Conservation (phyloP, 2,113 vertebrate species). For the Xiphophorus couchianus region DNA sequence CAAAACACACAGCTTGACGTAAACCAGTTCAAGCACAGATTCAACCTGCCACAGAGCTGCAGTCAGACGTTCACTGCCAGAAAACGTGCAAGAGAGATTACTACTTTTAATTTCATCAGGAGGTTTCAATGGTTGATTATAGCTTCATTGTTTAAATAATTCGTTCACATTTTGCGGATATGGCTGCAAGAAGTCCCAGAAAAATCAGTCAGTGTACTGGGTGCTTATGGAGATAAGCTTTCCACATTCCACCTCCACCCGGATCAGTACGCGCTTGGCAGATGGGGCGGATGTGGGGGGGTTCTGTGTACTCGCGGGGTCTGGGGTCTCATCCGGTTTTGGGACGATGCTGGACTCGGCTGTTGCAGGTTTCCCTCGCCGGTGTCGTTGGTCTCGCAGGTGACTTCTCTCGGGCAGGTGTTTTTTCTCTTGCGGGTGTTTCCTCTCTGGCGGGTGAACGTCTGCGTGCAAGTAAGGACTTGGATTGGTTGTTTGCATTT, state of each 20-base stretch:
- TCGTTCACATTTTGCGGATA: conserved; percentile 35
- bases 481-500: conserved; percentile 70
- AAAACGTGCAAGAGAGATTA: background rate
- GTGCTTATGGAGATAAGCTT: conserved; percentile 62
- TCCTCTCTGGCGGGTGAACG: conserved; percentile 10
- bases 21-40: conserved; percentile 6
- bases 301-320: background rate
- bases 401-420: background rate
- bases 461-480: conserved; percentile 74
- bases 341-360: background rate
- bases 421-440: background rate
- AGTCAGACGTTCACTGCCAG: conserved; percentile 5
- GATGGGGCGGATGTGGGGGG: background rate
- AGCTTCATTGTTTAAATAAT: background rate
- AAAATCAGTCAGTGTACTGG: conserved; percentile 51
- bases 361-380: background rate
- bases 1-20: conserved; percentile 4
- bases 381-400: background rate
- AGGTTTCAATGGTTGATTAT: background rate
- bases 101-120: background rate
- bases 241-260: conserved; percentile 65
- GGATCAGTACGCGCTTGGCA: conserved; percentile 65
- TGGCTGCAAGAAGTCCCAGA: background rate
- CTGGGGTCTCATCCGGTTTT: background rate
- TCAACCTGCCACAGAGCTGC: conserved; percentile 11